Conservation (phyloP, 2,797 vertebrate species). For the Perodicticus potto region DNA sequence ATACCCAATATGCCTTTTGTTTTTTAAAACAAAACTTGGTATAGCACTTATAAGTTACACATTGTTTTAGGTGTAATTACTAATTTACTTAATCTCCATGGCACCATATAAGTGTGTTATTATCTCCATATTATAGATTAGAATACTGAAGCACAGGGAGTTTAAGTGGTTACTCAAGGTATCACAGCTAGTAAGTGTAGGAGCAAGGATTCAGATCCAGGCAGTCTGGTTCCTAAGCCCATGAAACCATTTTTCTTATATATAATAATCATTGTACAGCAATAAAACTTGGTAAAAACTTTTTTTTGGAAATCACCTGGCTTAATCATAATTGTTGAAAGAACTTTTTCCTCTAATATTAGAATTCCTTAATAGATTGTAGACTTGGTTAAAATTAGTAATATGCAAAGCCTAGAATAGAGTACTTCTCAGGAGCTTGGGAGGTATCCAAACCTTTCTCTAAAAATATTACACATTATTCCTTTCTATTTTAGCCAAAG, state of each 20-base stretch:
- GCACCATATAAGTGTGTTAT: background rate
- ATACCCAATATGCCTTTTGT: background rate
- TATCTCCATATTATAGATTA: conserved; percentile 42
- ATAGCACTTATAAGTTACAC: background rate
- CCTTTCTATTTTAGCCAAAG: background rate
- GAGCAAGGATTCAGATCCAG: background rate
- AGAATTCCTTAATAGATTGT: background rate
- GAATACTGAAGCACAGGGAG: conserved; percentile 2
- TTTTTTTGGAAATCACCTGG: conserved; percentile 18
- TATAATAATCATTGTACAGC: conserved; percentile 18
- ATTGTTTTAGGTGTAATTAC: conserved; percentile 3
- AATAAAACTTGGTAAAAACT: conserved; percentile 6
- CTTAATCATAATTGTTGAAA: conserved; percentile 12
- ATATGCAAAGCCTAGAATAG: background rate
- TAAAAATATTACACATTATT: background rate
- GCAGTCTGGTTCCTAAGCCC: background rate
- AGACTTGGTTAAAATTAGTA: conserved; percentile 53
- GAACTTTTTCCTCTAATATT: background rate
- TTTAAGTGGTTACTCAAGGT: background rate
- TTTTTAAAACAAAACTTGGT: background rate
- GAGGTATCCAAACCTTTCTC: background rate
- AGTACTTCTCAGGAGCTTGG: background rate
- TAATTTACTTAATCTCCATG: conserved; percentile 27
- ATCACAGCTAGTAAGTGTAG: background rate
- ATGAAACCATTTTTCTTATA: conserved; percentile 22